These are phyloP conservation scores for Neomicropteryx cornuta DNA, from an alignment of 1,140 invertebrate species.

Conservation along the genomic window DNA sequence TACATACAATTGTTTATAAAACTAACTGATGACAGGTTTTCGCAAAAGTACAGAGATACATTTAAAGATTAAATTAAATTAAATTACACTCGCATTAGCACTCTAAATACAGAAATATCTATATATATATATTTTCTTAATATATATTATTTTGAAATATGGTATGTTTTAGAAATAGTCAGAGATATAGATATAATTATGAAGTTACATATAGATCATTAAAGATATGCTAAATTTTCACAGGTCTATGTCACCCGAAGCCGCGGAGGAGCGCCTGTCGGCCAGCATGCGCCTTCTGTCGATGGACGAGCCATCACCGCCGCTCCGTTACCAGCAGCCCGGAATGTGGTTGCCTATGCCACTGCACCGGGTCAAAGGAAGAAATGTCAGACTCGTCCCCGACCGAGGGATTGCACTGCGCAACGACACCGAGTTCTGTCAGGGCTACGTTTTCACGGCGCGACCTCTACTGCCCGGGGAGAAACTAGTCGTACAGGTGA, in stretches of 20 bases:
- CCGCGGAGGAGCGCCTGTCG: slow-evolving; percentile 43
- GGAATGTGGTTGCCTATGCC: slow-evolving; percentile 54
- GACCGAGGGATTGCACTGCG: slow-evolving; percentile 72
- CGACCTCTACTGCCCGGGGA: slow-evolving; percentile 77
- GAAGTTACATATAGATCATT: neutral
- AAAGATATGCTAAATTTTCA: too few relatives aligned
- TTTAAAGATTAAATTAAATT: too few relatives aligned
- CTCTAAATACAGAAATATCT: too few relatives aligned
- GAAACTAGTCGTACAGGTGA: slow-evolving; percentile 75
- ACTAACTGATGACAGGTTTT: too few relatives aligned
- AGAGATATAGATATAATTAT: slow-evolving; percentile 1
- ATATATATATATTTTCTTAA: too few relatives aligned
- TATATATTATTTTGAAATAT: too few relatives aligned
- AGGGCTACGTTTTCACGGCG: slow-evolving; percentile 89
- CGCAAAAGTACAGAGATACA: too few relatives aligned
- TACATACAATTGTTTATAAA: too few relatives aligned
- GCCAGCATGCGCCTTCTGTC: slow-evolving; percentile 40
- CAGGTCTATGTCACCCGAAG: slow-evolving; percentile 36
- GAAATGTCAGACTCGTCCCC: slow-evolving; percentile 72
- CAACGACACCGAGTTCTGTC: slow-evolving; percentile 77
- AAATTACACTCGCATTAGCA: too few relatives aligned
- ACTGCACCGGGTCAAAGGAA: slow-evolving; percentile 68
- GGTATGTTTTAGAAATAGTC: too few relatives aligned
- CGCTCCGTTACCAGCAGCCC: slow-evolving; percentile 53
- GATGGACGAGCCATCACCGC: slow-evolving; percentile 45